phyloP scores from a whole-genome alignment of 2,888 invertebrate genomes.

The Sinhomidia bicolor region DNA sequence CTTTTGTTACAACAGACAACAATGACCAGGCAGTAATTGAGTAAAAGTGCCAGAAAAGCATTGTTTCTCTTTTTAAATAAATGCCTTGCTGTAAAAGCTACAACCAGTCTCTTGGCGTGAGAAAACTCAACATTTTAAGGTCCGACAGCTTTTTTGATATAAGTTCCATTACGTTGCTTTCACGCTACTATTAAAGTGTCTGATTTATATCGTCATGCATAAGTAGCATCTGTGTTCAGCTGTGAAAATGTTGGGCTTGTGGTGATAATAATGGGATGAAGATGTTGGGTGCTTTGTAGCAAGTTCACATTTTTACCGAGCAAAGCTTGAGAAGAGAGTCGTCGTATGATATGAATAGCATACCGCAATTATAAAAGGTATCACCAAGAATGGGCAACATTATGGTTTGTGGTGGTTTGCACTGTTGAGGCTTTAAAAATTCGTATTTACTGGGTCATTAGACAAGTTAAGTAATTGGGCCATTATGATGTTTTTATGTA shows the following conservation, averaged over 20 bases:
- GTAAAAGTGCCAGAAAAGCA: conserved; percentile 22
- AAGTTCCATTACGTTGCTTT: not conserved
- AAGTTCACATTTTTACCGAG: no score
- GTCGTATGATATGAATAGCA: not conserved
- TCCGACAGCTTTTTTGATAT: conserved; percentile 6
- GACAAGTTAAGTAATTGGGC: conserved; percentile 40
- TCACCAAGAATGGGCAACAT: not conserved
- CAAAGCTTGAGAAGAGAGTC: no score
- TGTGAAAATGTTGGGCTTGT: not conserved
- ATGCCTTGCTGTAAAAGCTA: not conserved
- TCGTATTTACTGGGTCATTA: not conserved
- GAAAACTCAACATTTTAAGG: not conserved
- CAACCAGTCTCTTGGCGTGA: not conserved
- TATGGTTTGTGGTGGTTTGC: not conserved
- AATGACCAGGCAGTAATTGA: not conserved
- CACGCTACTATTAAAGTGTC: not conserved
- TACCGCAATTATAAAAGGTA: not conserved
- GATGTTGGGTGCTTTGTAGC: no score
- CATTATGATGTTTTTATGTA: not conserved
- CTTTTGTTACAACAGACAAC: not conserved
- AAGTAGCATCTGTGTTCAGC: not conserved
- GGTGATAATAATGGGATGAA: not conserved
- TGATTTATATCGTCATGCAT: not conserved
- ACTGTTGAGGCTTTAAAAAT: not conserved
- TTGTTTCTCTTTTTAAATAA: not conserved